Evolutionary conservation across 2,888 invertebrate genomes (phyloP), one percentile per base, ranked within the genome.

Genomic region (Cosmorhoe ocellata): DNA sequence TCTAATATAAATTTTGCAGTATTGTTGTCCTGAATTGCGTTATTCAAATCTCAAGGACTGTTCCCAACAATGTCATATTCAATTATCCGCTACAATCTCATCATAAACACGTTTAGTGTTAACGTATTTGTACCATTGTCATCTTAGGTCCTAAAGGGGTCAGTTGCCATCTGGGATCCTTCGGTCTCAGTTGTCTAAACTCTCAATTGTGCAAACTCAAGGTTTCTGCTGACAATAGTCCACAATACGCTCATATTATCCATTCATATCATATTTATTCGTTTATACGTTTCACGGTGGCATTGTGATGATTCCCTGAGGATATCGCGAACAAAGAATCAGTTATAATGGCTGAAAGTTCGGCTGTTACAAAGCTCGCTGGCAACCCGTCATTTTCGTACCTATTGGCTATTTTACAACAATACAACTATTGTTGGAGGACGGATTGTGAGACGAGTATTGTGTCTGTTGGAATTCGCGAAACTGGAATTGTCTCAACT

Each of bases 331-430:
- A 89, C 88, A 89, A 89, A 84, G 85, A 79, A 72, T 76, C 66
- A 69, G 71, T 79, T 81, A 84, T 84, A 84, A 85, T 81, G 75
- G 77, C 79, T 76, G 71, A 80, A 82, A 84, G 74, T 81, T 78
- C 76, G 76, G 70, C 72, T 71, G 66, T 69, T 64, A 83, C 84
- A 85, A 85, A 81, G 81, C 74, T 74, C 60, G 67, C 66, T 75
- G 73, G 75, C 81, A 88, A 89, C 89, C 89, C 84, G 86, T 88
- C 87, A 89, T 89, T 87, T 89, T 86, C 80, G 76, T 84, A 84
- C 81, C 84, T 86, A 89, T 88, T 86, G 89, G 88, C 88, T 86
- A 89, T 89, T 85, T 88, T 89, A 85, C 78, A 80, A 90, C 86
- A 89, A 89, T 86, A 83, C 79, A 73, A 59, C 66, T 71, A 81